Evolutionary conservation across 1,140 invertebrate species (phyloP), one percentile per base, ranked within the genome.

Genomic region (Brachionus sp.): DNA sequence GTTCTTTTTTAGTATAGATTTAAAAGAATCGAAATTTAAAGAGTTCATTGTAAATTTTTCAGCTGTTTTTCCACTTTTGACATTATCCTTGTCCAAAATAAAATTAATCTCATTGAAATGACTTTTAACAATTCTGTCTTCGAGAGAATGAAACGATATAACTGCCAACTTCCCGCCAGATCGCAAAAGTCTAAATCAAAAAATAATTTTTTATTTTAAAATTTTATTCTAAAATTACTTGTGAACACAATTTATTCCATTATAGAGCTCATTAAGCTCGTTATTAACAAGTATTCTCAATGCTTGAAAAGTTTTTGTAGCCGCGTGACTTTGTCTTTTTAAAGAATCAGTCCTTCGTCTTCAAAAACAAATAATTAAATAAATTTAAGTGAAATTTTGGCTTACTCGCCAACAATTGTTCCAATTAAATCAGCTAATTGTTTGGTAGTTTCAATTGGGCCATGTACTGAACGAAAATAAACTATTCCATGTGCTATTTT

Each of bases 271-370:
- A 89, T 98, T 98, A 0, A 98, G 88, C 90, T 98, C 96, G 89
- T 98, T 94, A 87, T 98, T 98, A 0, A 98, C 94, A 90, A 98
- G 97, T 84, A 98, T 97, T 85, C 96, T 90, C 80, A 98, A 87
- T 0, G 95, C 96, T 90, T 96, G 95, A 90, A 98, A 98, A 0
- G 94, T 93, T 91, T 95, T 96, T 3, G 94, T 96, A 0, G 95
- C 95, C 84, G 91, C 90, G 87, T 97, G 95, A 5, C 92, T 87
- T n/a, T 90, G 91, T 85, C 94, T 90, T 50, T 92, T 90, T 37
- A 95, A 86, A 88, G 93, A 93, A 87, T 97, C 94, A 66, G 44
- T 78, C 50, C 62, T 73, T 37, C 5, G 19, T 12, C 42, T 64
- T 3, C 33, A 44, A 57, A 75, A 73, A 64, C 5, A 29, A 35